Evolutionary conservation across 1,140 invertebrate genomes (phyloP), one percentile per base, ranked within the genome.

Genomic region (Maconellicoccus hirsutus): DNA sequence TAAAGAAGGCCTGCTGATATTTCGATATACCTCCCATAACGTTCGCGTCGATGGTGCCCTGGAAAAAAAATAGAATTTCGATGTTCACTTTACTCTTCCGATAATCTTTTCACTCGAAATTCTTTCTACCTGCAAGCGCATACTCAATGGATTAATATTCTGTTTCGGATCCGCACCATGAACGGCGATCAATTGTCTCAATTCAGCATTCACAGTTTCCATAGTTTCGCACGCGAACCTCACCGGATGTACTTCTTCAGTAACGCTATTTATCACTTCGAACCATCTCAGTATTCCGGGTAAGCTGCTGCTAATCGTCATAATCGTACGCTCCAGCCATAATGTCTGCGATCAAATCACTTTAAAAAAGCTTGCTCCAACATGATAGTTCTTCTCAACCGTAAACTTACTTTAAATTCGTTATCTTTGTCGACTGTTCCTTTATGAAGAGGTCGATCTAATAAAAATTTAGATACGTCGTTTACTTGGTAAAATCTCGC

Each of bases 221-320:
- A 98, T 90, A 0, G 92, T 96, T 80, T 98, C 94, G 77, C 95
- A 96, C 12, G 95, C 96, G 79, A 88, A 92, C 79, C 92, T 86
- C 0, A 98, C 90, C 0, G 96, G 96, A 25, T 93, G 89, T 2
- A 98, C 83, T 76, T 94, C 87, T 77, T 91, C 89, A 0, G 90
- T 85, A 10, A 85, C 85, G 70, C 86, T 86, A 19, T 90, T 85
- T 39, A 89, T 84, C 0, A 97, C 93, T 80, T 95, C 93, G 72
- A 75, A 75, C 93, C 94, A 98, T 63, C 93, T 85, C 8, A 99
- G 78, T 73, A 98, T 97, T 2, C 94, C 94, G 0, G 96, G 96
- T 14, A 99, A 80, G 1, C 89, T 85, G 59, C 86, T 86, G 59
- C 90, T 87, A 1, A 89, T 96, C 22, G 86, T 88, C 71, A 98